These are phyloP conservation scores for Platycheirus rosarum DNA, from an alignment of 2,888 invertebrate species.

Conservation along the genomic window DNA sequence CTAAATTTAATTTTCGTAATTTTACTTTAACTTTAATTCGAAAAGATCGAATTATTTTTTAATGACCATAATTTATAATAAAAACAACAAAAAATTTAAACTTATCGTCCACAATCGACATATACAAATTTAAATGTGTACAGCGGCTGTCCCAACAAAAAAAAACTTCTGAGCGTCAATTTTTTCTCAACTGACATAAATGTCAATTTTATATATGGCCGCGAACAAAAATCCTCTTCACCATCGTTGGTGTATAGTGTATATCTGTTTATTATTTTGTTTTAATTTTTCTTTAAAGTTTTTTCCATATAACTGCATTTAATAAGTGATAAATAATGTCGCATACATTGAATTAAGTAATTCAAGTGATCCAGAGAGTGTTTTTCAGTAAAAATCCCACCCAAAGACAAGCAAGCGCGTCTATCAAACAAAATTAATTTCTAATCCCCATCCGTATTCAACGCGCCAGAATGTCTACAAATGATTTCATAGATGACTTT, in stretches of 20 bases:
- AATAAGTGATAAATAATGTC: slow-evolving; percentile 54
- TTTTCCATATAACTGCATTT: slow-evolving; percentile 49
- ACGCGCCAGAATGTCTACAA: slow-evolving; percentile 72
- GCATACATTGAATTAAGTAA: slow-evolving; percentile 35
- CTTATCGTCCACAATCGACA: slow-evolving; percentile 1
- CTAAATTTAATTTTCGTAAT: no score
- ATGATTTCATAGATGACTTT: slow-evolving; percentile 82
- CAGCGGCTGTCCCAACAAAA: slow-evolving; percentile 40
- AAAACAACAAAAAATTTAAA: no score
- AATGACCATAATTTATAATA: no score
- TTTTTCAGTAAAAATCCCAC: slow-evolving; percentile 47
- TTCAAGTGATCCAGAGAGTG: slow-evolving; percentile 35
- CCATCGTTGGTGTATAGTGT: slow-evolving; percentile 69
- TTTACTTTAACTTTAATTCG: no score
- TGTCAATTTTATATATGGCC: slow-evolving; percentile 69
- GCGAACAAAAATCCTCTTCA: slow-evolving; percentile 61
- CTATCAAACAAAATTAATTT: slow-evolving; percentile 27
- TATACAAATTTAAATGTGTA: not conserved
- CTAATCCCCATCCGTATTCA: slow-evolving; percentile 38
- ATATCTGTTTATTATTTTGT: slow-evolving; percentile 74
- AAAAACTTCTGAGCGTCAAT: slow-evolving; percentile 54
- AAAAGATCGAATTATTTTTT: no score
- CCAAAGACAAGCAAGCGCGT: slow-evolving; percentile 22
- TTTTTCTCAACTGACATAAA: slow-evolving; percentile 57
- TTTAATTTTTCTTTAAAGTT: slow-evolving; percentile 64